Base-by-base conservation (phyloP, 2,888 invertebrate genomes). In the Glaucopsyche alexis region DNA sequence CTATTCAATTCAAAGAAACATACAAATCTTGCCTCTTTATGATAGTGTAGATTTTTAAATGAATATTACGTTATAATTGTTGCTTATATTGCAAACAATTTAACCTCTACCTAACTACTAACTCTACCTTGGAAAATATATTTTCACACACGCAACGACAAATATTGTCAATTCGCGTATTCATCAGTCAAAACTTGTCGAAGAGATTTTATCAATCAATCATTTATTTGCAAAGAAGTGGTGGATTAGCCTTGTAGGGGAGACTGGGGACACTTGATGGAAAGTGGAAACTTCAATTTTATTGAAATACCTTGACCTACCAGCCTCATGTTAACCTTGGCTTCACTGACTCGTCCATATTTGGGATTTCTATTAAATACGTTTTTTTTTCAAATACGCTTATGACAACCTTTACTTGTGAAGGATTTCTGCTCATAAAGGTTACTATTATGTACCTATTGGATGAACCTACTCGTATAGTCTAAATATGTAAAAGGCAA, bases 151-250 rank as follows among this genome's bases (percentile, higher is more conserved):
- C 19, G 50, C 50, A 52, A 55, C 55, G 55, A 55, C 19, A 52
- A 52, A 52, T 52, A 52, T 16, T 52, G 52, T 52, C 9, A 11
- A 55, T 55, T 55, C 7, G 55, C 9, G 55, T 19, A 55, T 55
- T 55, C 55, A 55, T 55, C 55, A 55, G 16, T 55, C 19, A 19
- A 55, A 55, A 55, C 55, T 16, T 55, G 55, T 55, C 55, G 11
- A 11, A 19, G 16, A 55, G 7, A 19, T 55, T 55, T 19, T 55
- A 19, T 55, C n/a, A n/a, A n/a, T n/a, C n/a, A n/a, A n/a, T n/a
- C n/a, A n/a, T n/a, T n/a, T n/a, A n/a, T n/a, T n/a, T 55, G 55
- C 55, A 55, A 55, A 55, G 19, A n/a, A 19, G 19, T 52, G n/a
- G 19, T 16, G 19, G 55, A 11, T 19, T 19, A 13, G 11, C 55